Percentiles rank a stretch among this genome's conserved stretches.
phyloP scores from a whole-genome alignment of 2,797 vertebrate genomes.

The Sebastes itinus region DNA sequence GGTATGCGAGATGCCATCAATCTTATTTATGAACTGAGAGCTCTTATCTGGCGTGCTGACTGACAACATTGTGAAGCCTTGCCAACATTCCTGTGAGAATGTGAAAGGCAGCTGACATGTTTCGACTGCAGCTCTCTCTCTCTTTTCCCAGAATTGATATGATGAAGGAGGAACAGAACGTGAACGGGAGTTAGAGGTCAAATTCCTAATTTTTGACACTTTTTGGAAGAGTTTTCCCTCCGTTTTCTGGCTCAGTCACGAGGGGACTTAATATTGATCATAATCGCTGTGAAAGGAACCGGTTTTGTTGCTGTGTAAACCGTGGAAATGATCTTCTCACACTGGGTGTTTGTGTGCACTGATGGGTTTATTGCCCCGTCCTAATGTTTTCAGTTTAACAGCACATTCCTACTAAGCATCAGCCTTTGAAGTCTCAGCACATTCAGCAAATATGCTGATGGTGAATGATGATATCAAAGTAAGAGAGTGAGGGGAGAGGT shows the following conservation, averaged over 20 bases:
- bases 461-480: slow-evolving; percentile 15
- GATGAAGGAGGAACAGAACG: slow-evolving; percentile 55
- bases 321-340: slow-evolving; percentile 38
- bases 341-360: slow-evolving; percentile 42
- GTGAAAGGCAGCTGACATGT: slow-evolving; percentile 78
- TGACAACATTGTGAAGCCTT: slow-evolving; percentile 71
- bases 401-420: slow-evolving; percentile 47
- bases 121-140: slow-evolving; percentile 55
- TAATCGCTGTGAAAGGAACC: slow-evolving; percentile 32
- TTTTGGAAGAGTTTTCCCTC: slow-evolving; percentile 4
- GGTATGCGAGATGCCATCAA: slow-evolving; percentile 73
- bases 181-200: slow-evolving; percentile 62
- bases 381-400: slow-evolving; percentile 49
- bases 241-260: slow-evolving; percentile 29
- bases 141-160: slow-evolving; percentile 62
- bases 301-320: slow-evolving; percentile 52
- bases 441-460: slow-evolving; percentile 30
- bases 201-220: slow-evolving; percentile 65
- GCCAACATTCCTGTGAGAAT: slow-evolving; percentile 79
- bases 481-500: not conserved
- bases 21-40: slow-evolving; percentile 76
- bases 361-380: slow-evolving; percentile 30
- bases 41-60: slow-evolving; percentile 70
- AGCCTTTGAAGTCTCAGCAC: slow-evolving; percentile 40
- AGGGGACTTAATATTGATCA: slow-evolving; percentile 25